Base-by-base conservation (phyloP, 2,797 vertebrate species). In the Philypnodon macrostomus region DNA sequence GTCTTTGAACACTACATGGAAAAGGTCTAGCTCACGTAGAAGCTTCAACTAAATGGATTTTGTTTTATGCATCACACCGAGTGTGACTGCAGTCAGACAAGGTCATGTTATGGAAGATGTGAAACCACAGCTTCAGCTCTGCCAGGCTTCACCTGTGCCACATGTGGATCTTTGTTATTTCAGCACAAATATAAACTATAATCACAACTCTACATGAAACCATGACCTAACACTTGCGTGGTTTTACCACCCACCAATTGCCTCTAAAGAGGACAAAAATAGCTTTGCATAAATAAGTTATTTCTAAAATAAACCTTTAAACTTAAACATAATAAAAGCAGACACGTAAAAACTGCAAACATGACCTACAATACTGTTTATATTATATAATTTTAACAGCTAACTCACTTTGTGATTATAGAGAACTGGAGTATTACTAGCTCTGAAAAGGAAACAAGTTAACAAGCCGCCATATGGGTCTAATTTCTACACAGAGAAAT, bases 381-480 rank as follows among this genome's bases (percentile, higher is more conserved):
- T 12, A 27, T 17, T 24, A 16, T 21, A 29, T 48, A 38, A 47
- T 57, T 63, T 50, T 27, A 58, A 45, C 41, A 59, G 38, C 26
- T 31, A 57, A 45, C 15, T 47, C 49, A 48, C 36, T 17, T 9
- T 33, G 36, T 30, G 24, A 42, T 44, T 64, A 46, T 49, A 44
- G 33, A 58, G 55, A 74, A 68, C 35, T 61, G 57, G 66, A 36
- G 30, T 36, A 54, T 58, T 37, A 47, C 67, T 72, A 52, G 40
- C 42, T 48, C 29, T 39, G 44, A 68, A 53, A 64, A 54, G 53
- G 52, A 64, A 62, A 37, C 37, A 67, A 44, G 40, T 54, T 65
- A 68, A 81, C 63, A 67, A 79, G 67, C 27, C 2, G 58, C 66
- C 76, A 66, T 69, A 81, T 81, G 77, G 75, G 67, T 68, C 65